Percentiles rank a stretch among this genome's conserved stretches.
These are phyloP conservation scores for Cephalopterus ornatus DNA, from an alignment of 2,113 vertebrate genomes.

Conservation along the genomic window DNA sequence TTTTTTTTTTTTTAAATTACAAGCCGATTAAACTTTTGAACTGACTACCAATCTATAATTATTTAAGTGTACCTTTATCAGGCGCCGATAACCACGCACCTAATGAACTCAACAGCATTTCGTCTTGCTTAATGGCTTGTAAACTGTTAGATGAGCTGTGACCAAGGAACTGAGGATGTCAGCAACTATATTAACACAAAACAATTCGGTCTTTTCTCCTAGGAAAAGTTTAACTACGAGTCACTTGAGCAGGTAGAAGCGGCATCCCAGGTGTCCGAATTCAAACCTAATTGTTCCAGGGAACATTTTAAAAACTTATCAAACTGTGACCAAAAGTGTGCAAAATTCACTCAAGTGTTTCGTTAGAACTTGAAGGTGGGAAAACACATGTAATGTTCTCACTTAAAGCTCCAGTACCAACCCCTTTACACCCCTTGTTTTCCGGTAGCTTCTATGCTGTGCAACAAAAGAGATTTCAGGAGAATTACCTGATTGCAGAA, in stretches of 20 bases:
- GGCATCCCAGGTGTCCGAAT: neutral
- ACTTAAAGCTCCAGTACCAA: fast-evolving
- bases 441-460: fast-evolving
- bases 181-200: neutral
- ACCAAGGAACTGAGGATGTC: neutral
- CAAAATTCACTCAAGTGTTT: neutral
- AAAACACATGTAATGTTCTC: fast-evolving
- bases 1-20: neutral
- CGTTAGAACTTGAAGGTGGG: neutral
- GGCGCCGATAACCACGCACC: neutral
- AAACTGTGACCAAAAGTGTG: neutral
- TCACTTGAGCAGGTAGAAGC: neutral
- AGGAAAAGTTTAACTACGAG: neutral
- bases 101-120: neutral
- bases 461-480: neutral
- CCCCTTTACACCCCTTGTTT: neutral
- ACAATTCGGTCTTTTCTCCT: neutral
- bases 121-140: no score
- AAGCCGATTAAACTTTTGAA: neutral
- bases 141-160: neutral
- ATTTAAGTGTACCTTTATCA: neutral
- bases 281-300: neutral
- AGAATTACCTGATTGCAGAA: neutral
- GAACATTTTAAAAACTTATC: neutral
- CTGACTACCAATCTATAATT: neutral